phyloP scores from a whole-genome alignment of 2,797 vertebrate genomes.

The Coranthus polyacanthus region DNA sequence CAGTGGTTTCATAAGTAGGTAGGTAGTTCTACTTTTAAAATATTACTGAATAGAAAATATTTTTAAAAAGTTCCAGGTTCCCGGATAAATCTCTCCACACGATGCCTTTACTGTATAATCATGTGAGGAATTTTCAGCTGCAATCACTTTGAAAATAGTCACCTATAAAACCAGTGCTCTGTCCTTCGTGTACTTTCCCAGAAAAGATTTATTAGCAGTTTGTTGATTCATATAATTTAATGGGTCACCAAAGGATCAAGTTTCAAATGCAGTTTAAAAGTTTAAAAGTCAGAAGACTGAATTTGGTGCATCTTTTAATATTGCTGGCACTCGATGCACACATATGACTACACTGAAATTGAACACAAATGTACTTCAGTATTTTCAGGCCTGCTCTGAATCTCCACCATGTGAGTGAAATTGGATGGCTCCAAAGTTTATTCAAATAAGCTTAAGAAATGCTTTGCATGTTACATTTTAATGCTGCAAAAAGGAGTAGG shows the following conservation, averaged over 20 bases:
- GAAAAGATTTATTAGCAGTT: constrained; percentile 70
- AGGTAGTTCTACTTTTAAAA: constrained; percentile 24
- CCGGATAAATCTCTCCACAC: constrained; percentile 62
- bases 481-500: constrained; percentile 35
- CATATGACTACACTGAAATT: constrained; percentile 68
- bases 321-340: constrained; percentile 62
- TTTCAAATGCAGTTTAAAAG: constrained; percentile 56
- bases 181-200: constrained; percentile 45
- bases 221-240: constrained; percentile 76
- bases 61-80: constrained; percentile 28
- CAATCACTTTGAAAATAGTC: no score
- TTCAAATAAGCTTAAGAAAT: constrained; percentile 72
- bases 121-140: constrained; percentile 69
- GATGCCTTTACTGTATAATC: constrained; percentile 46
- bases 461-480: constrained; percentile 69
- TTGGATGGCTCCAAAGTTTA: constrained; percentile 60
- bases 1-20: constrained; percentile 21
- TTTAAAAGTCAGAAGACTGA: constrained; percentile 66
- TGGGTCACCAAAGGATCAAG: constrained; percentile 69
- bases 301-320: constrained; percentile 75
- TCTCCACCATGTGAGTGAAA: constrained; percentile 70
- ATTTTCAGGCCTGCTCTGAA: constrained; percentile 65
- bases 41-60: constrained; percentile 25
- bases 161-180: constrained; percentile 42
- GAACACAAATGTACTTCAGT: constrained; percentile 70